A percentile compares a stretch with the other conserved stretches of the same genome.
phyloP scores from a whole-genome alignment of 2,113 vertebrate species.

The Pluvialis apricaria region DNA sequence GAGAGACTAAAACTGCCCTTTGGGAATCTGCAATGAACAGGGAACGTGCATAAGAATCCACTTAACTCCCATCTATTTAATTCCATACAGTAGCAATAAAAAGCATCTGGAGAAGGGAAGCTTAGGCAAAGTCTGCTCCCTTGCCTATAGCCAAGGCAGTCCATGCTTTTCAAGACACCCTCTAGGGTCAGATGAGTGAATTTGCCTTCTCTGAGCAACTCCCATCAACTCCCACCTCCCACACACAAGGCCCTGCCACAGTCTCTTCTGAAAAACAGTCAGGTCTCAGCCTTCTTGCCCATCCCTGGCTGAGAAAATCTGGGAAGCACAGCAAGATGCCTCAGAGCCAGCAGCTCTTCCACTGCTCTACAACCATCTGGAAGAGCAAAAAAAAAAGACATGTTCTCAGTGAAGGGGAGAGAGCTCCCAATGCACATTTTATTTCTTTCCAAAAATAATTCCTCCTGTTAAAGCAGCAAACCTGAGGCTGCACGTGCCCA shows the following conservation, averaged over 20 bases:
- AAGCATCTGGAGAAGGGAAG: background rate
- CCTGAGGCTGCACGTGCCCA: background rate
- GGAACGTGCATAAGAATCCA: fast-evolving
- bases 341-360: background rate
- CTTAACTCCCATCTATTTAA: background rate
- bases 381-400: background rate
- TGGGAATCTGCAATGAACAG: background rate
- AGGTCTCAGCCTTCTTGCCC: background rate
- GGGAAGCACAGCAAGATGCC: background rate
- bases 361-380: background rate
- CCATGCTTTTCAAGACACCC: background rate
- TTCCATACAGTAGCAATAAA: background rate
- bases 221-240: background rate
- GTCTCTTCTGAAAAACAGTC: background rate
- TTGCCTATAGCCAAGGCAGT: background rate
- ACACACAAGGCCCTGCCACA: background rate
- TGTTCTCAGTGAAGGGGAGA: background rate
- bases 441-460: background rate
- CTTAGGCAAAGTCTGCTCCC: background rate
- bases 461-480: background rate
- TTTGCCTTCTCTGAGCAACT: background rate
- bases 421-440: background rate
- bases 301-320: background rate
- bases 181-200: background rate
- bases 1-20: background rate